These are phyloP conservation scores for Macrochelys suwanniensis DNA, from an alignment of 2,797 vertebrate genomes.

Conservation along the genomic window DNA sequence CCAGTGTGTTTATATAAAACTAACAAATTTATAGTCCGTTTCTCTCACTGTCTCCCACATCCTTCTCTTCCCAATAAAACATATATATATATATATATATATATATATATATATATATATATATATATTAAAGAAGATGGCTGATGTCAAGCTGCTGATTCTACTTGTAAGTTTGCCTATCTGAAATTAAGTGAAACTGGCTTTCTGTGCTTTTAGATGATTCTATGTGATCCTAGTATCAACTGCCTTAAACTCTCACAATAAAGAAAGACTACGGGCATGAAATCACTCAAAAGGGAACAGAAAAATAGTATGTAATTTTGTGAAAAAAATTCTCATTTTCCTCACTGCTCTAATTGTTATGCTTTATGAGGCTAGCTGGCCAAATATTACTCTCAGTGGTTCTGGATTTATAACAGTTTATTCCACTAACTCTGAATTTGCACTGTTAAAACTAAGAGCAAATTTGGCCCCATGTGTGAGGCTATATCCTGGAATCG, in stretches of 20 bases:
- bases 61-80: neutral
- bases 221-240: neutral
- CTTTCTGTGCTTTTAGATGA: neutral
- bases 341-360: neutral
- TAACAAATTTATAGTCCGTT: neutral
- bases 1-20: neutral
- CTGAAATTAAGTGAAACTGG: neutral
- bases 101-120: no score
- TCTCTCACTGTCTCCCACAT: neutral
- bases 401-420: neutral
- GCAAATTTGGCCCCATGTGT: neutral
- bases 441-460: neutral
- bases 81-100: no score
- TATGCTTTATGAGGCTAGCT: neutral
- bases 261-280: neutral
- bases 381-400: neutral
- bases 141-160: neutral
- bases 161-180: neutral
- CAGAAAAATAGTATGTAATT: neutral
- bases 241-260: neutral
- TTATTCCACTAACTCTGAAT: neutral
- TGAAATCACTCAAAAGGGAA: neutral
- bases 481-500: neutral
- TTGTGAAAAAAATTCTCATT: neutral
- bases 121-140: neutral